Conservation (phyloP, 2,888 invertebrate genomes). For the Phortica magna region DNA sequence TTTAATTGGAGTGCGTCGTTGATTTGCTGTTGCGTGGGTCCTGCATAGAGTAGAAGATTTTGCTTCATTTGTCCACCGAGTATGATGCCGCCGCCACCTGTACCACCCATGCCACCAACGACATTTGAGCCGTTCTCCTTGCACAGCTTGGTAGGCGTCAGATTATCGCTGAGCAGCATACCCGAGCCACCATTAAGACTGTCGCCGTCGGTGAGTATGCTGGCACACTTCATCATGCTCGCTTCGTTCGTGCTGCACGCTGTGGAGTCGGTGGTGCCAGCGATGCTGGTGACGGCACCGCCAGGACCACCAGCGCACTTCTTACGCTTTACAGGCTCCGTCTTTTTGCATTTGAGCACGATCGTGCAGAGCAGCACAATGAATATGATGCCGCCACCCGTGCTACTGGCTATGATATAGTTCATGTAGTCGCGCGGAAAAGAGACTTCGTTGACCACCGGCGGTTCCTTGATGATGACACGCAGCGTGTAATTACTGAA, state of each 20-base stretch:
- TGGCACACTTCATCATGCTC: constrained; percentile 79
- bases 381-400: constrained; percentile 82
- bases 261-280: constrained; percentile 60
- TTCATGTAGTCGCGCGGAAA: constrained; percentile 86
- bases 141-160: constrained; percentile 70
- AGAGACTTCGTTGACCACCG: constrained; percentile 83
- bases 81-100: constrained; percentile 64
- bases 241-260: constrained; percentile 78
- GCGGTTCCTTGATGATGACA: constrained; percentile 86
- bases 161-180: constrained; percentile 62
- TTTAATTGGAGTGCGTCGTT: constrained; percentile 66
- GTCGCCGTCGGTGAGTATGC: constrained; percentile 76
- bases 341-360: constrained; percentile 80
- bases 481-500: constrained; percentile 90
- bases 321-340: constrained; percentile 78
- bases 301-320: constrained; percentile 78
- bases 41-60: constrained; percentile 75
- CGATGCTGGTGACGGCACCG: constrained; percentile 79
- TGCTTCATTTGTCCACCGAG: constrained; percentile 77
- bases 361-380: constrained; percentile 84
- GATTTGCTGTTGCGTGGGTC: constrained; percentile 57
- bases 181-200: constrained; percentile 65
- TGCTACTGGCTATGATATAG: constrained; percentile 83
- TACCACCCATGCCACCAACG: constrained; percentile 44
- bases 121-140: constrained; percentile 67